Percentiles rank a stretch among this genome's conserved stretches.
Evolutionary conservation across 2,888 invertebrate genomes (phyloP).

Genomic region (Drosophila anomalata): DNA sequence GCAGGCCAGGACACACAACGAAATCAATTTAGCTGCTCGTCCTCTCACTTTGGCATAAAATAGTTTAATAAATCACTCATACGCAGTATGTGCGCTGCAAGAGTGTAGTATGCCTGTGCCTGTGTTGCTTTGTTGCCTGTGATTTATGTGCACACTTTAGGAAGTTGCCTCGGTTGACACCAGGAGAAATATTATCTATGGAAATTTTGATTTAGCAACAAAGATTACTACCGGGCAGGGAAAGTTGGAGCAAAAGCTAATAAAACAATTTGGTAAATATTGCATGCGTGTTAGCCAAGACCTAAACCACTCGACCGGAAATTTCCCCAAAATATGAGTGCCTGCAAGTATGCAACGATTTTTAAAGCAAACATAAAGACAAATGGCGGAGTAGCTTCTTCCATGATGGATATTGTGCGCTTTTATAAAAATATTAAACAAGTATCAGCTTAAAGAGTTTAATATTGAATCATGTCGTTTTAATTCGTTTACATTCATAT

Average conservation of each 20-base stretch:
- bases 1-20: conserved; percentile 54
- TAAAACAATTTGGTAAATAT: conserved; percentile 28
- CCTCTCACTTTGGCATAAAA: conserved; percentile 34
- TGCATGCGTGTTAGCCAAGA: conserved; percentile 8
- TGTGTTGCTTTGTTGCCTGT: conserved; percentile 19
- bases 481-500: not conserved
- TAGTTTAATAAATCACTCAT: conserved; percentile 71
- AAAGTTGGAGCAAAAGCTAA: conserved; percentile 12
- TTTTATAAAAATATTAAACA: not conserved
- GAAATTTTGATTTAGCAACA: conserved; percentile 40
- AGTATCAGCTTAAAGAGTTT: not conserved
- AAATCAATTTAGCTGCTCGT: conserved; percentile 61
- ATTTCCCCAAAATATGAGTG: not conserved
- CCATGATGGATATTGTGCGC: not conserved
- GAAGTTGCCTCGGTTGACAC: conserved; percentile 34
- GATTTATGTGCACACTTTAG: conserved; percentile 46
- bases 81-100: conserved; percentile 54
- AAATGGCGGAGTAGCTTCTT: not conserved
- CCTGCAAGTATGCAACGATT: conserved; percentile 54
- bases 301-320: conserved; percentile 3
- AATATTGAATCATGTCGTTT: not conserved
- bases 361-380: not conserved
- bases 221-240: conserved; percentile 20
- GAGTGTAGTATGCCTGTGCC: not conserved
- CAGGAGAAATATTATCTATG: conserved; percentile 42